Evolutionary conservation across 2,888 invertebrate species (phyloP).

Genomic region (Eilema sororculum): DNA sequence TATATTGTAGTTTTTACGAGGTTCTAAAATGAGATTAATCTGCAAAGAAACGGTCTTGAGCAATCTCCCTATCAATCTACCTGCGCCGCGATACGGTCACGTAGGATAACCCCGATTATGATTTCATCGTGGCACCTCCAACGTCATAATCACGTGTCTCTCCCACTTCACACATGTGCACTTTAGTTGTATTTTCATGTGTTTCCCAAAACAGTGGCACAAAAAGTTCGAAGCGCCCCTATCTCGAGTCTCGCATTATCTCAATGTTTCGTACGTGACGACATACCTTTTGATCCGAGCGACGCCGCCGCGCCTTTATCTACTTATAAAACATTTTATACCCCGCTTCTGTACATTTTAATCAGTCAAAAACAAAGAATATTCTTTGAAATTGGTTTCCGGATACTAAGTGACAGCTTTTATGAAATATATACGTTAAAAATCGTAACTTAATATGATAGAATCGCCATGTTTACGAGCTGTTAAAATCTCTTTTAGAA

Average conservation of each 20-base stretch:
- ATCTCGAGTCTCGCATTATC: slow-evolving; percentile 73
- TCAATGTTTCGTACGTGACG: slow-evolving; percentile 79
- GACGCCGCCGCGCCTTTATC: slow-evolving; percentile 75
- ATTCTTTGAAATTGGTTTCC: slow-evolving; percentile 80
- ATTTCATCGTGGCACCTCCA: slow-evolving; percentile 68
- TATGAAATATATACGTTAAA: slow-evolving; percentile 66
- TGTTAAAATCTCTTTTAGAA: slow-evolving; percentile 43
- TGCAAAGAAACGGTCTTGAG: slow-evolving; percentile 9
- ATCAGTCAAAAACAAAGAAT: slow-evolving; percentile 75
- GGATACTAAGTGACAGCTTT: slow-evolving; percentile 75
- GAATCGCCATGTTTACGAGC: slow-evolving; percentile 49
- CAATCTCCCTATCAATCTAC: slow-evolving; percentile 23
- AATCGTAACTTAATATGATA: slow-evolving; percentile 52
- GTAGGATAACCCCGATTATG: slow-evolving; percentile 63
- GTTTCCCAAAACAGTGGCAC: slow-evolving; percentile 75
- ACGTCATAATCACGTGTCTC: slow-evolving; percentile 69
- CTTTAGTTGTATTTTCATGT: slow-evolving; percentile 67
- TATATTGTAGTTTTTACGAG: slow-evolving; percentile 8
- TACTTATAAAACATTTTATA: slow-evolving; percentile 74
- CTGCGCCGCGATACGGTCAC: slow-evolving; percentile 60
- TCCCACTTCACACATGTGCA: slow-evolving; percentile 70
- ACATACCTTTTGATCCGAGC: slow-evolving; percentile 73
- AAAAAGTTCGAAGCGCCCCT: slow-evolving; percentile 79
- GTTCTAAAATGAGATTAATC: slow-evolving; percentile 11
- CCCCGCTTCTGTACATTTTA: slow-evolving; percentile 83